phyloP scores from a whole-genome alignment of 2,113 vertebrate genomes.

The Crypturellus undulatus region DNA sequence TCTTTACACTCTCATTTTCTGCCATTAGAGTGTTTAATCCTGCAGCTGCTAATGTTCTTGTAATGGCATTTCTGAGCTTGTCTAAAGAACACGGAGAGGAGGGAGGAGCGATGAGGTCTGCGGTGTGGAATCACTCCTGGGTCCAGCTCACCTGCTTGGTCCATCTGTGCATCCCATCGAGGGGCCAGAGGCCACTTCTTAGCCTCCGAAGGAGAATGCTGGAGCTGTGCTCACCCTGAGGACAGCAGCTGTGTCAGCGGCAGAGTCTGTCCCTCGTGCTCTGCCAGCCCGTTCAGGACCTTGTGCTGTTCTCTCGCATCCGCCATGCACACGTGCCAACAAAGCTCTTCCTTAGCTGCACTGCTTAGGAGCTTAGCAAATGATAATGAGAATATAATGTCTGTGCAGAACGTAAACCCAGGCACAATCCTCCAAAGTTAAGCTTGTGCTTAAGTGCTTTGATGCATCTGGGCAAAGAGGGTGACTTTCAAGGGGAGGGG shows the following conservation, averaged over 20 bases:
- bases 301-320: background rate
- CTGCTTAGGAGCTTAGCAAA: background rate
- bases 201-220: rapidly evolving
- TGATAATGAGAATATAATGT: conserved; percentile 1
- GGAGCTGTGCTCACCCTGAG: background rate
- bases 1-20: conserved; percentile 67
- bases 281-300: rapidly evolving
- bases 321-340: rapidly evolving
- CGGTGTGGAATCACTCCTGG: background rate
- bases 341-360: background rate
- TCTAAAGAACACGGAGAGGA: background rate
- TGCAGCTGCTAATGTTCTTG: conserved; percentile 56
- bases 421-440: background rate
- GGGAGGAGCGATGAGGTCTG: background rate
- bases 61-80: conserved; percentile 55
- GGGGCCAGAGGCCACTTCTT: background rate
- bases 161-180: rapidly evolving
- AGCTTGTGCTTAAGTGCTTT: background rate
- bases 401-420: background rate
- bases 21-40: conserved; percentile 59
- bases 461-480: conserved; percentile 13
- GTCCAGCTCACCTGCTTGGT: background rate
- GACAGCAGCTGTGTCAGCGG: background rate
- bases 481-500: background rate
- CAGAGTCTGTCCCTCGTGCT: background rate